These are phyloP conservation scores for Lochmaea capreae DNA, from an alignment of 2,888 invertebrate genomes.

Conservation along the genomic window DNA sequence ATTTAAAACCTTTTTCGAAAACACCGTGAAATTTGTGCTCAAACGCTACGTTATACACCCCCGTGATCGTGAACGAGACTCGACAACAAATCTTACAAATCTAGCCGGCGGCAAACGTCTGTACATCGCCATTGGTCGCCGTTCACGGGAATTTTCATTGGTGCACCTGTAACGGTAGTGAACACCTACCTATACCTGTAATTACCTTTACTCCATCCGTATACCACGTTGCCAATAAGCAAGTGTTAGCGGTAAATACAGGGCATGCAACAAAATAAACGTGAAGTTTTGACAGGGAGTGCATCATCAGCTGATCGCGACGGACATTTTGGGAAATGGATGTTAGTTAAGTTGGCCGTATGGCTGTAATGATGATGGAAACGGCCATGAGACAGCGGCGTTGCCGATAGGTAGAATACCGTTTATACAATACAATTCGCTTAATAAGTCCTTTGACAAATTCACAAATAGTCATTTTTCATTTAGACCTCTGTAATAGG, in stretches of 20 bases:
- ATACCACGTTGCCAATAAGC: constrained; percentile 28
- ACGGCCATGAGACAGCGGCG: constrained; percentile 28
- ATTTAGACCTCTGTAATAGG: no score
- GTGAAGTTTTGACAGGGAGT: constrained; percentile 23
- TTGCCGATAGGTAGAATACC: constrained; percentile 15
- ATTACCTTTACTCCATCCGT: constrained; percentile 46
- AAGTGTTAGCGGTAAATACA: constrained; percentile 38
- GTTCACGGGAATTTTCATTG: constrained; percentile 60
- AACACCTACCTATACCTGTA: constrained; percentile 63
- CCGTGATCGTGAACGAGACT: constrained; percentile 59
- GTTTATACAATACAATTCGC: background rate
- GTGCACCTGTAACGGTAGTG: constrained; percentile 63
- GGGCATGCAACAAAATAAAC: constrained; percentile 17
- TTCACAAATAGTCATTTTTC: no score
- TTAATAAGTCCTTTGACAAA: background rate
- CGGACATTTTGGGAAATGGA: constrained; percentile 53
- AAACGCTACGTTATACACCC: constrained; percentile 58
- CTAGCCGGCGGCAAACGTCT: constrained; percentile 62
- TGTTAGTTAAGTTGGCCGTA: constrained; percentile 22
- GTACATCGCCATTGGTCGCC: constrained; percentile 65
- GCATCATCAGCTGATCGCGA: constrained; percentile 56
- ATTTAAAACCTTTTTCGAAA: constrained; percentile 39
- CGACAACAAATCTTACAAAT: constrained; percentile 58
- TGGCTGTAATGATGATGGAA: constrained; percentile 25
- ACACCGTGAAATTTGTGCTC: constrained; percentile 47